phyloP scores from a whole-genome alignment of 2,888 invertebrate genomes.

The Trimorus sp. region DNA sequence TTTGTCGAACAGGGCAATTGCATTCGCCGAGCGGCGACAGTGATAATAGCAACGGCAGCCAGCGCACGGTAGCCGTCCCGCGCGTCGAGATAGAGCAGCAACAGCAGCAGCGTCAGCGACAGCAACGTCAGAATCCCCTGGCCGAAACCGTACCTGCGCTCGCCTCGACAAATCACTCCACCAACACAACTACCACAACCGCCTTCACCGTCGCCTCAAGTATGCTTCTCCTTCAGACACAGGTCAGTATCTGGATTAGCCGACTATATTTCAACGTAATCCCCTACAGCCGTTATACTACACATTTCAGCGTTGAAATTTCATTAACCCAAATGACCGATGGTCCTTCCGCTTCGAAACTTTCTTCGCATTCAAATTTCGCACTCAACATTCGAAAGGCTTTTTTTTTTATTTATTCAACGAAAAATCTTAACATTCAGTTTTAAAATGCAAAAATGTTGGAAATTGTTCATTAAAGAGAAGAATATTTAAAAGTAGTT shows the following conservation, averaged over 20 bases:
- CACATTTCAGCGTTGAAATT: too few relatives aligned
- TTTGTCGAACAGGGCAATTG: constrained; percentile 74
- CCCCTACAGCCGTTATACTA: background rate
- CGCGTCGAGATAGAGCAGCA: constrained; percentile 74
- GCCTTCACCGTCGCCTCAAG: constrained; percentile 87
- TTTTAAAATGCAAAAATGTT: too few relatives aligned
- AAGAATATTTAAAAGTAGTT: too few relatives aligned
- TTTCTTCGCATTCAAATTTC: too few relatives aligned
- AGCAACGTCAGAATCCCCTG: constrained; percentile 81
- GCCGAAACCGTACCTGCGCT: constrained; percentile 83
- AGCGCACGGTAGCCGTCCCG: constrained; percentile 73
- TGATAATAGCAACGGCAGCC: constrained; percentile 77
- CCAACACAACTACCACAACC: constrained; percentile 84
- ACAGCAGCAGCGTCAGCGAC: constrained; percentile 70
- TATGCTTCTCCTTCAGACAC: constrained; percentile 97
- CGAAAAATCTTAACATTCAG: too few relatives aligned
- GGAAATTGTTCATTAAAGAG: too few relatives aligned
- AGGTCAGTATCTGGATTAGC: constrained; percentile 84
- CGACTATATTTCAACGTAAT: too few relatives aligned
- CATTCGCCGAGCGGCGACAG: constrained; percentile 78
- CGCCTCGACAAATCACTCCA: constrained; percentile 83
- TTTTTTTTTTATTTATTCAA: too few relatives aligned
- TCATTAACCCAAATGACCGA: too few relatives aligned
- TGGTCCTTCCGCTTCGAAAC: too few relatives aligned
- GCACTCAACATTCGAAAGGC: too few relatives aligned